A percentile compares a stretch with the other conserved stretches of the same genome.
These are phyloP conservation scores for Polydesmus complanatus DNA, from an alignment of 2,888 invertebrate genomes.

Conservation along the genomic window DNA sequence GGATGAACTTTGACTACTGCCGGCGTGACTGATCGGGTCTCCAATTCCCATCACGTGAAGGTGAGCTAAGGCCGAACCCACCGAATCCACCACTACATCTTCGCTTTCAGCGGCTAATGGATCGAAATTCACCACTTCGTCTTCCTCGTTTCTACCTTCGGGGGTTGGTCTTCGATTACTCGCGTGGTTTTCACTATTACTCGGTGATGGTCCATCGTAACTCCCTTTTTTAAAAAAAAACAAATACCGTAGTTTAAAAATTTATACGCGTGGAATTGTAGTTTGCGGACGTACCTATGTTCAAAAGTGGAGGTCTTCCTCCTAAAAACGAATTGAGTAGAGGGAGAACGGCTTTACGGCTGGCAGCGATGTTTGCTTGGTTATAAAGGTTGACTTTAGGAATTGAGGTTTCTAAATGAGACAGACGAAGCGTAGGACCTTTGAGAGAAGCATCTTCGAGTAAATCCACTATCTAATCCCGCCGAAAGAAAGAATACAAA, in stretches of 20 bases:
- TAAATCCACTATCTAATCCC: slow-evolving; percentile 2
- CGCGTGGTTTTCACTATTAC: neutral
- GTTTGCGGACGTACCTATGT: neutral
- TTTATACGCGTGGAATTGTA: too few relatives aligned
- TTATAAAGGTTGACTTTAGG: slow-evolving; percentile 4
- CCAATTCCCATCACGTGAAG: slow-evolving; percentile 15
- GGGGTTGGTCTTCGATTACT: slow-evolving; percentile 1
- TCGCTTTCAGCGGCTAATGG: slow-evolving; percentile 15
- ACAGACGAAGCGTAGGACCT: slow-evolving; percentile 6
- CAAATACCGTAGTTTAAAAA: too few relatives aligned
- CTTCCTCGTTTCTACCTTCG: slow-evolving; percentile 9
- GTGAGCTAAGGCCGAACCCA: slow-evolving; percentile 5
- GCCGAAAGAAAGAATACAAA: too few relatives aligned
- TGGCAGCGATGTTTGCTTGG: slow-evolving; percentile 20
- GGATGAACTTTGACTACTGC: slow-evolving; percentile 26
- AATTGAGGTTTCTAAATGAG: neutral
- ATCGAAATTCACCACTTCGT: slow-evolving; percentile 11
- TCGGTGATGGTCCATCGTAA: neutral
- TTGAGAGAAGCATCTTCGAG: slow-evolving; percentile 5
- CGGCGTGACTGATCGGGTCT: slow-evolving; percentile 21
- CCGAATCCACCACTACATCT: slow-evolving; percentile 9
- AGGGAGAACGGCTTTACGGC: slow-evolving; percentile 22
- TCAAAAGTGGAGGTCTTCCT: neutral
- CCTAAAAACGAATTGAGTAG: slow-evolving; percentile 15
- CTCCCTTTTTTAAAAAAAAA: too few relatives aligned